Conservation (phyloP, 2,888 invertebrate genomes). For the Melieria picta region DNA sequence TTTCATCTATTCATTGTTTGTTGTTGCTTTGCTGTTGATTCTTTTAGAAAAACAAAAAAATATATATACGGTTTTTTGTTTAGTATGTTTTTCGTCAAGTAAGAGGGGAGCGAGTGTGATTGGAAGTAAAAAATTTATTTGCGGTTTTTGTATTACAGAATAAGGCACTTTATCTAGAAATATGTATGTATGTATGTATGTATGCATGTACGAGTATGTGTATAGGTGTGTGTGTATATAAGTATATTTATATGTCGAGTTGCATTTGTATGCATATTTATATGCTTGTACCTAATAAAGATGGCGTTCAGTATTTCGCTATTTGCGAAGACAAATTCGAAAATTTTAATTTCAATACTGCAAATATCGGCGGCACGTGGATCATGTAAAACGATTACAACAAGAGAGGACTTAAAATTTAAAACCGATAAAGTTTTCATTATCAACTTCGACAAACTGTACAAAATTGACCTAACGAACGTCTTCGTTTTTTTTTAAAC, state of each 20-base stretch:
- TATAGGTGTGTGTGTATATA: not conserved
- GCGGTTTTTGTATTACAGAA: conserved; percentile 44
- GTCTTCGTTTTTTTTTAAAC: too few relatives aligned
- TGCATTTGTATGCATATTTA: not conserved
- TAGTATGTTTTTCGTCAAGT: conserved; percentile 10
- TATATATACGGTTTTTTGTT: conserved; percentile 20
- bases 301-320: too few relatives aligned
- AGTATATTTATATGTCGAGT: not conserved
- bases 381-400: too few relatives aligned
- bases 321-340: too few relatives aligned
- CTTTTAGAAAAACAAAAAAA: conserved; percentile 11
- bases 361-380: too few relatives aligned
- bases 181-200: conserved; percentile 23
- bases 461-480: too few relatives aligned
- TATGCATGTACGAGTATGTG: conserved; percentile 2
- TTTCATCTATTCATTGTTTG: not conserved
- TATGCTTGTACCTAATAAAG: not conserved
- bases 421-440: too few relatives aligned
- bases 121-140: conserved; percentile 31
- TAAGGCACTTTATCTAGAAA: conserved; percentile 41
- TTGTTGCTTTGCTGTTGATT: conserved; percentile 10
- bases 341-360: too few relatives aligned
- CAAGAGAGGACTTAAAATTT: too few relatives aligned
- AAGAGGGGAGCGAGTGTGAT: conserved; percentile 1
- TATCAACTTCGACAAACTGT: too few relatives aligned